These are phyloP conservation scores for Apodemia zela DNA, from an alignment of 2,888 invertebrate genomes.

Conservation along the genomic window DNA sequence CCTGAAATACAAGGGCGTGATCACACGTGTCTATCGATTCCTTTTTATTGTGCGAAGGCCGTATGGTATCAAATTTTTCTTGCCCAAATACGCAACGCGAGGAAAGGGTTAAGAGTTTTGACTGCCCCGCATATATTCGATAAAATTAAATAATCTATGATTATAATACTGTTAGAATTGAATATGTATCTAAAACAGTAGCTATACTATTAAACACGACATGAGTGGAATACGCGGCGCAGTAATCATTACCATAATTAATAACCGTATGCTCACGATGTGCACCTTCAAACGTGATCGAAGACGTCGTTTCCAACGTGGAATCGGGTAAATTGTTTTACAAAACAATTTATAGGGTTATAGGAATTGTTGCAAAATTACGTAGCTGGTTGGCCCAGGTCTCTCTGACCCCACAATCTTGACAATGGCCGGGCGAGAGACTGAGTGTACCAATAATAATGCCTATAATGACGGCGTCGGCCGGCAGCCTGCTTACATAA, in stretches of 20 bases:
- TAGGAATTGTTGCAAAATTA: constrained; percentile 70
- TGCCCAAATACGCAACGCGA: too few species aligned
- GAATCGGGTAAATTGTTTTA: constrained; percentile 65
- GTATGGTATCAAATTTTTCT: too few species aligned
- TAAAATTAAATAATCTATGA: background rate
- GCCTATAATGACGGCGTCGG: constrained; percentile 72
- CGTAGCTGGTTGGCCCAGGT: constrained; percentile 59
- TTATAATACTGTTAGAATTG: constrained; percentile 8
- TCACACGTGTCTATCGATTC: too few species aligned
- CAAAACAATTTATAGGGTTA: constrained; percentile 71
- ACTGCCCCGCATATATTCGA: too few species aligned
- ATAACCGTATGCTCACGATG: constrained; percentile 67
- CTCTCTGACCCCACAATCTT: constrained; percentile 77
- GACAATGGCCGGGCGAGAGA: constrained; percentile 70
- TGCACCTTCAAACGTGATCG: constrained; percentile 60
- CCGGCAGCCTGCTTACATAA: constrained; percentile 76
- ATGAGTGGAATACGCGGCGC: constrained; percentile 50
- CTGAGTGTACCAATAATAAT: constrained; percentile 68
- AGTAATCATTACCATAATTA: constrained; percentile 68
- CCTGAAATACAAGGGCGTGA: too few species aligned
- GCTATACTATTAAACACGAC: constrained; percentile 34
- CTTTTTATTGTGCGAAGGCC: too few species aligned
- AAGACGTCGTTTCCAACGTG: constrained; percentile 42
- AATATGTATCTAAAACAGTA: constrained; percentile 23
- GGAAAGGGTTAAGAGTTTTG: too few species aligned